Evolutionary conservation across 2,888 invertebrate genomes (phyloP).

Genomic region (Tanytarsus gracilentus): DNA sequence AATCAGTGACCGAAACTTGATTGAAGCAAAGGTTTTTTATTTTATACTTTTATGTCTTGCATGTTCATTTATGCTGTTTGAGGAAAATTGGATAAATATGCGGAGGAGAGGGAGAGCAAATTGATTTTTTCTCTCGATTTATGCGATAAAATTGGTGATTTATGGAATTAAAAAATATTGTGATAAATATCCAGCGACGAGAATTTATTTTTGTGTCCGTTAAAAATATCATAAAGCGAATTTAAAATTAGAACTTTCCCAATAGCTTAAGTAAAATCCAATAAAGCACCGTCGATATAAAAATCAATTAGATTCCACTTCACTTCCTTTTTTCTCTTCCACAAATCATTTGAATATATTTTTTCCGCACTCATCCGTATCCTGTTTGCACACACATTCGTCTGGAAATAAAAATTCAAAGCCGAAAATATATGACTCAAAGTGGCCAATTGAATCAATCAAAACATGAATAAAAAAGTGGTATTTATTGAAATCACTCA

Average conservation of each 20-base stretch:
- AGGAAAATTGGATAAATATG: background rate
- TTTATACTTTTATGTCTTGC: background rate
- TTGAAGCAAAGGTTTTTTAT: background rate
- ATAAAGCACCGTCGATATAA: conserved; percentile 19
- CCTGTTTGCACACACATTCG: background rate
- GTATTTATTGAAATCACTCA: conserved; percentile 26
- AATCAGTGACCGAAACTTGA: conserved; percentile 21
- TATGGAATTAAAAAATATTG: background rate
- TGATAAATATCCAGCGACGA: background rate
- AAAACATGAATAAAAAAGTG: conserved; percentile 29
- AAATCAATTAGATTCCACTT: conserved; percentile 21
- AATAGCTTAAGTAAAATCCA: too few relatives aligned
- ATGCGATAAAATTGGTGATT: background rate
- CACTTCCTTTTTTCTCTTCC: background rate
- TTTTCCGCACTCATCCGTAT: conserved; percentile 3
- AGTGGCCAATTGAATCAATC: conserved; percentile 28
- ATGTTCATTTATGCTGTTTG: background rate
- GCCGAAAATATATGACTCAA: background rate
- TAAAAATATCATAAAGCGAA: too few relatives aligned
- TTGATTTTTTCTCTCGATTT: background rate
- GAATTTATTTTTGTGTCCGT: too few relatives aligned
- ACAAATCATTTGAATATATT: background rate
- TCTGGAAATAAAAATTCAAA: background rate
- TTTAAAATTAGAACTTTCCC: too few relatives aligned
- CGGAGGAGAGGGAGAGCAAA: background rate